Evolutionary conservation across 2,797 vertebrate genomes (phyloP), one percentile per base, ranked within the genome.

Genomic region (Etheostoma nigrum): DNA sequence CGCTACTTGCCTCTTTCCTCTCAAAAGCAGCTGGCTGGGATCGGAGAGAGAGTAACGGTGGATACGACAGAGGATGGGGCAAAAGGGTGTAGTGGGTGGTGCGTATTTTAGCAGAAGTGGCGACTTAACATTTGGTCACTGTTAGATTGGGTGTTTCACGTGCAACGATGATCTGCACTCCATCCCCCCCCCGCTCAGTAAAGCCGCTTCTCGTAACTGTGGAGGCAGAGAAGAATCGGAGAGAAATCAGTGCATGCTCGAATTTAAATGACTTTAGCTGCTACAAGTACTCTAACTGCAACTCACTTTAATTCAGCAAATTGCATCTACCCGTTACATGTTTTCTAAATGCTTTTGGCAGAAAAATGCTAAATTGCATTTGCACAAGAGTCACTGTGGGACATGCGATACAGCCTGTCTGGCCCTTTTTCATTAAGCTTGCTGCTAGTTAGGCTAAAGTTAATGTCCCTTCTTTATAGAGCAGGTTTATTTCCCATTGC

Each of bases 151-250:
- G 79, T 21, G 59, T 63, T 58, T 78, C 74, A 76, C 77, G 88
- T 71, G 84, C 89, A 63, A 78, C 76, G 79, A 82, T 54, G 62
- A 81, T 79, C 62, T 69, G 74, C 67, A 74, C 71, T 69, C 85
- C 73, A 9, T 69, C 52, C 1, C 84, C 84, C 68, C 12, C 78
- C n/a, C n/a, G 81, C 59, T 97, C 95, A 98, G 95, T 97, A 98
- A 78, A 97, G 96, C 84, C 96, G 95, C 93, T 98, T 98, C 95
- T 98, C 97, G 67, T 95, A 98, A 92, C 97, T 98, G 92, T 64
- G 53, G 81, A 87, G 40, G 70, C 14, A 79, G 48, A 80, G 16
- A 72, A 13, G 72, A 6, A 51, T 1, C 0, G 3, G 11, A 55
- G 6, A 23, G 7, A 71, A 66, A 51, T 77, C 27, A 83, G 33